Evolutionary conservation across 1,140 invertebrate species (phyloP).

Genomic region (Cheumatopsyche charites): DNA sequence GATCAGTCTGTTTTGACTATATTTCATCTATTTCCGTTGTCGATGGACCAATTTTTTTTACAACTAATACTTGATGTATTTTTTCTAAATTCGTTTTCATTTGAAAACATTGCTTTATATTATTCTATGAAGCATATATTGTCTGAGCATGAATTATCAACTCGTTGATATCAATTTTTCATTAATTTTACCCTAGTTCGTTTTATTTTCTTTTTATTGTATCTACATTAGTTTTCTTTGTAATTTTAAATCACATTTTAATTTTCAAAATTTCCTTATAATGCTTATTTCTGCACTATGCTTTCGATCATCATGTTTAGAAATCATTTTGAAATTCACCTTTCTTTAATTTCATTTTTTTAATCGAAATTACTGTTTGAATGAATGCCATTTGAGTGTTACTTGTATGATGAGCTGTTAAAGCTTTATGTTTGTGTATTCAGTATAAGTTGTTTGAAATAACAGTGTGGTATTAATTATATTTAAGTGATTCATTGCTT

Average conservation of each 20-base stretch:
- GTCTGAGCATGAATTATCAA: too few species aligned
- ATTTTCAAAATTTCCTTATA: background rate
- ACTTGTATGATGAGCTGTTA: conserved; percentile 10
- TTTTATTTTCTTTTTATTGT: too few species aligned
- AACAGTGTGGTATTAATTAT: conserved; percentile 24
- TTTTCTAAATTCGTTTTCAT: too few species aligned
- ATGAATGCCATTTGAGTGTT: conserved; percentile 7
- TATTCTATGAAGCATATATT: too few species aligned
- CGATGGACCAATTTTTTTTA: too few species aligned
- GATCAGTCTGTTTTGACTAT: conserved; percentile 1
- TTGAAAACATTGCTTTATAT: too few species aligned
- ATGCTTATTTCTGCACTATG: background rate
- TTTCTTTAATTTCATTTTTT: background rate
- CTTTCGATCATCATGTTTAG: background rate
- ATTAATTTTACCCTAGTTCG: too few species aligned
- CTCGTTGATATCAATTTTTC: too few species aligned
- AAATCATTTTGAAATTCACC: too few species aligned
- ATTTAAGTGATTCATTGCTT: conserved; percentile 23
- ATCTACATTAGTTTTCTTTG: too few species aligned
- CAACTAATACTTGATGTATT: too few species aligned
- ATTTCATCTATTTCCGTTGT: background rate
- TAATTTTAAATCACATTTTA: too few species aligned
- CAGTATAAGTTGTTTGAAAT: conserved; percentile 17
- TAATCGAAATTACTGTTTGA: background rate
- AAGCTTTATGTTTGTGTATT: conserved; percentile 8